A percentile compares a stretch with the other conserved stretches of the same genome.
Conservation (phyloP, 2,113 vertebrate genomes). For the Gasterosteus aculeatus region DNA sequence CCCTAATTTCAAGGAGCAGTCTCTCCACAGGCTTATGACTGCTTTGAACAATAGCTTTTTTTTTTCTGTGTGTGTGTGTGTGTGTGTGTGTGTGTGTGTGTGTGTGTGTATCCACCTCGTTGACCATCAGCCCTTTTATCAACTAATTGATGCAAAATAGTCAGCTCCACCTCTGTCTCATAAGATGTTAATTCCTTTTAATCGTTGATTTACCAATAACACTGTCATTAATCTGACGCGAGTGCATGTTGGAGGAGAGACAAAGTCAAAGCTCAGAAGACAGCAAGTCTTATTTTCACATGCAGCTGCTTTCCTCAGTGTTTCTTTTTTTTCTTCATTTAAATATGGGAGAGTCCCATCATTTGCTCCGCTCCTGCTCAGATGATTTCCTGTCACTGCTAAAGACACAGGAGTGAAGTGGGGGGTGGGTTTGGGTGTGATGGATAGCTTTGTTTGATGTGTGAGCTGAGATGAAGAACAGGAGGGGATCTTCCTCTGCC, state of each 20-base stretch:
- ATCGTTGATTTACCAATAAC: conserved; percentile 49
- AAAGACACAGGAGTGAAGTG: conserved; percentile 59
- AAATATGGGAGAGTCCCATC: conserved; percentile 44
- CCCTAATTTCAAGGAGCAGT: conserved; percentile 43
- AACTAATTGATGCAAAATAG: conserved; percentile 57
- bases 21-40: conserved; percentile 16
- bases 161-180: conserved; percentile 31
- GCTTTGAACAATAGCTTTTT: conserved; percentile 44
- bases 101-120: conserved; percentile 32
- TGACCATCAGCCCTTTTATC: conserved; percentile 54
- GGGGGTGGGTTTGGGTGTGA: conserved; percentile 61
- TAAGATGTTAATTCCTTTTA: conserved; percentile 38
- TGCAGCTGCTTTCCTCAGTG: neutral
- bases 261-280: conserved; percentile 38
- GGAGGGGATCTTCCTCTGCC: conserved; percentile 59
- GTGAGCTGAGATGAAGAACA: conserved; percentile 55
- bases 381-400: conserved; percentile 69
- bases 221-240: conserved; percentile 26
- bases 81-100: neutral
- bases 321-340: conserved; percentile 9
- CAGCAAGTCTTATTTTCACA: conserved; percentile 7
- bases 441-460: conserved; percentile 78
- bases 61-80: neutral
- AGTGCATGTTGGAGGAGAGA: conserved; percentile 27
- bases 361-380: conserved; percentile 51